Evolutionary conservation across 2,797 vertebrate genomes (phyloP).

Genomic region (Rachycentron canadum): DNA sequence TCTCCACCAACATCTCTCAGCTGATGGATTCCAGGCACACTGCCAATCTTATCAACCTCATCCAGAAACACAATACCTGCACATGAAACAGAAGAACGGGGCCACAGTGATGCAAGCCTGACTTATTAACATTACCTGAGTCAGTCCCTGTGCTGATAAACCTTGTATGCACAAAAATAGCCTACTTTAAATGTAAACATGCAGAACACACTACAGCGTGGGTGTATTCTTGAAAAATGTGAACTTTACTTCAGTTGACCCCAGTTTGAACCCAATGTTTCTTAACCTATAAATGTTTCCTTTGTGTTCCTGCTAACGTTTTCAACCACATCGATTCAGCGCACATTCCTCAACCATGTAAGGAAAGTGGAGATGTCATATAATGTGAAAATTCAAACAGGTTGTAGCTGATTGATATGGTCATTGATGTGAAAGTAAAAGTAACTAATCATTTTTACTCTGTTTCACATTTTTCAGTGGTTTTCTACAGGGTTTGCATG

Average conservation of each 20-base stretch:
- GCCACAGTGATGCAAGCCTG: neutral
- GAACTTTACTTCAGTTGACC: neutral
- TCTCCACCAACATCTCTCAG: constrained; percentile 98
- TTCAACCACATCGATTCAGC: neutral
- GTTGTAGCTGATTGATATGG: neutral
- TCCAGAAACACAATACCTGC: constrained; percentile 99
- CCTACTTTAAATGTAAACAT: neutral
- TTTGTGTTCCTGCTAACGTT: neutral
- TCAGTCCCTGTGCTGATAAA: neutral
- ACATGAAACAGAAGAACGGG: constrained; percentile 19
- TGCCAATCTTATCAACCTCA: constrained; percentile 99
- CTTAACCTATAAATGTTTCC: neutral
- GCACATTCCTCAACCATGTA: neutral
- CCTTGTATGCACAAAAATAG: neutral
- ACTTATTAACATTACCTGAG: neutral
- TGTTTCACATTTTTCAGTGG: neutral
- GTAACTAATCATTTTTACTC: neutral
- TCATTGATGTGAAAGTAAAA: neutral
- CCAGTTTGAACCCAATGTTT: neutral
- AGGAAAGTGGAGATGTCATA: neutral
- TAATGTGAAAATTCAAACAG: neutral
- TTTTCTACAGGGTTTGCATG: neutral
- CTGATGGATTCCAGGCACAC: constrained; percentile 98
- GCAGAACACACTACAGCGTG: neutral
- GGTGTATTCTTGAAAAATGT: neutral